phyloP scores from a whole-genome alignment of 2,888 invertebrate genomes.

The Crocallis elinguaria region DNA sequence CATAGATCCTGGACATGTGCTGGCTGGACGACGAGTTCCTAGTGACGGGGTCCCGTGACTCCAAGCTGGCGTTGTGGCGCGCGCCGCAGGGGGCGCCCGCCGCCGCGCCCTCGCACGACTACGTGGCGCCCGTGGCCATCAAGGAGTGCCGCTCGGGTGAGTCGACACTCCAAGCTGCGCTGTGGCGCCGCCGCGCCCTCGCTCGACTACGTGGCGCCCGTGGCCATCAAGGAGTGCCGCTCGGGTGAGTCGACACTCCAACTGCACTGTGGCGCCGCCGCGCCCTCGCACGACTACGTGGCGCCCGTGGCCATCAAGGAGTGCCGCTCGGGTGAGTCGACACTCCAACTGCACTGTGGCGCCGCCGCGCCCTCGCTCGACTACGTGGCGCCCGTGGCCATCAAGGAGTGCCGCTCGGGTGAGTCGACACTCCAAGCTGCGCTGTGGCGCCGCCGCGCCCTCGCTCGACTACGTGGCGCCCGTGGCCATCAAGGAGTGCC shows the following conservation, averaged over 20 bases:
- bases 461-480: too few relatives aligned
- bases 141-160: slow-evolving; percentile 90
- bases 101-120: slow-evolving; percentile 53
- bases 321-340: too few relatives aligned
- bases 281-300: too few relatives aligned
- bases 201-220: too few relatives aligned
- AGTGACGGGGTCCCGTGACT: slow-evolving; percentile 96
- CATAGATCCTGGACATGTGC: slow-evolving; percentile 92
- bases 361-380: slow-evolving; percentile 46
- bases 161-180: background rate
- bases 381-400: slow-evolving; percentile 87
- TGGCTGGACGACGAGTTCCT: slow-evolving; percentile 98
- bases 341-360: too few relatives aligned
- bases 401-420: slow-evolving; percentile 91
- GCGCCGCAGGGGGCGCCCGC: slow-evolving; percentile 82
- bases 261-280: too few relatives aligned
- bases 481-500: too few relatives aligned
- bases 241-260: too few relatives aligned
- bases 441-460: background rate
- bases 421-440: background rate
- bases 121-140: slow-evolving; percentile 88
- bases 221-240: too few relatives aligned
- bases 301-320: too few relatives aligned
- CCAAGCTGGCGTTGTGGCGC: slow-evolving; percentile 95
- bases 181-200: background rate